A percentile compares a stretch with the other conserved stretches of the same genome.
Conservation (phyloP, 2,888 invertebrate species). For the Catocala fraxini region DNA sequence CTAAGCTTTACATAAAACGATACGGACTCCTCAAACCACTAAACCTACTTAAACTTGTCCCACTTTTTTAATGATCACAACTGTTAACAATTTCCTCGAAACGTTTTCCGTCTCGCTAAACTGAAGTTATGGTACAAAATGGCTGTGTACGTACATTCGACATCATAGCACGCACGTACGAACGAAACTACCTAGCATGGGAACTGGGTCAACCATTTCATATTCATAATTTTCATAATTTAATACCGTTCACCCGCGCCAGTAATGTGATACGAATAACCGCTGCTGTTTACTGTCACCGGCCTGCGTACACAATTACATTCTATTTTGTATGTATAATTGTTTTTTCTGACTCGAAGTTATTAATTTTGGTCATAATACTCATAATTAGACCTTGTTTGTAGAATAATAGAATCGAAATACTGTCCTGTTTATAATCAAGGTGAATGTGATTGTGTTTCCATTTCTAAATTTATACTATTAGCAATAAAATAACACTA, state of each 20-base stretch:
- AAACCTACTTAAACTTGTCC: too few species aligned
- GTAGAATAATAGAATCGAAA: too few species aligned
- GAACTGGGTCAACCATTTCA: slow-evolving; percentile 35
- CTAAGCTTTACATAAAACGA: too few species aligned
- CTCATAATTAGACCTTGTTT: too few species aligned
- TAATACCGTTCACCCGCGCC: slow-evolving; percentile 9
- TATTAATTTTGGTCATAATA: not conserved
- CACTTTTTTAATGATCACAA: not conserved
- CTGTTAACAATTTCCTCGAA: not conserved
- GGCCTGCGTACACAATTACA: slow-evolving; percentile 1
- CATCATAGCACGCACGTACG: slow-evolving; percentile 12
- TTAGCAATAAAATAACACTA: too few species aligned
- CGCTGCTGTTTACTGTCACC: not conserved
- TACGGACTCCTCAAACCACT: too few species aligned
- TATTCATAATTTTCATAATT: slow-evolving; percentile 39
- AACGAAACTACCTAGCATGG: slow-evolving; percentile 14
- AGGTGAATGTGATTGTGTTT: too few species aligned
- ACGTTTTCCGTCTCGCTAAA: not conserved
- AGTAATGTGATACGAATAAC: slow-evolving; percentile 7
- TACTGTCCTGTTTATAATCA: too few species aligned
- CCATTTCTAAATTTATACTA: too few species aligned
- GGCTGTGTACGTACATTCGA: not conserved
- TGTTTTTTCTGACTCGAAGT: not conserved
- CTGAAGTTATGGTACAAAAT: not conserved
- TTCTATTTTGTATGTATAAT: not conserved